Base-by-base conservation (phyloP, 2,797 vertebrate genomes). In the Bradypodion pumilum region DNA sequence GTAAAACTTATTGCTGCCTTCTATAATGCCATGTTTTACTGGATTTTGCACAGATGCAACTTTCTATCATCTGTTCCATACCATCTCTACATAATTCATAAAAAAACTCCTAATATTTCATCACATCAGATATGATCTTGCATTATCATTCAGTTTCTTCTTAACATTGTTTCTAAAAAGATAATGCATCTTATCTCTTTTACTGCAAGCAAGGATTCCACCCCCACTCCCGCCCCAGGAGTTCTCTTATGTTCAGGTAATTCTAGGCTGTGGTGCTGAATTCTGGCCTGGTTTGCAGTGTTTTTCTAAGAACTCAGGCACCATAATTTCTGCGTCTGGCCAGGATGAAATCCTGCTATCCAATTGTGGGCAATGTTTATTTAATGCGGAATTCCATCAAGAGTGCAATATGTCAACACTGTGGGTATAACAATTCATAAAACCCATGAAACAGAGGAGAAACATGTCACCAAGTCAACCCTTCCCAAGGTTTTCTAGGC, bases 131-230 rank as follows among this genome's bases (percentile, higher is more conserved):
- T 25, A 29, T 56, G 25, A 27, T 13, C 19, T n/a, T 21, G 25
- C 32, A 66, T 82, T 82, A 52, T 75, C 75, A 75, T 68, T 10
- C 27, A 56, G 32, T 56, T 76, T 44, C 35, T 75, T 76, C 62
- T 83, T 32, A 76, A 4, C 7, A 27, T 69, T 77, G 7, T 21
- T 77, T 70, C 65, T 59, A 27, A 70, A 69, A 29, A 70, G 37
- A 44, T 35, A 59, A 29, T 44, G 37, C 16, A 56, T 76, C 32
- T 74, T 80, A 69, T 19, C 59, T 59, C 29, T 21, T 68, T 62
- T 25, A 68, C 23, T 69, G 25, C 4, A 85, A 81, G 10, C 37
- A 29, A 75, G 25, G 52, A 29, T 69, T 80, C 5, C 44, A 21
- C 46, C 35, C 16, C 56, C 23, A 16, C 60, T 59, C n/a, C n/a